Evolutionary conservation across 23 tunicate species (phyloP).

Genomic region (Ascidia mentula): DNA sequence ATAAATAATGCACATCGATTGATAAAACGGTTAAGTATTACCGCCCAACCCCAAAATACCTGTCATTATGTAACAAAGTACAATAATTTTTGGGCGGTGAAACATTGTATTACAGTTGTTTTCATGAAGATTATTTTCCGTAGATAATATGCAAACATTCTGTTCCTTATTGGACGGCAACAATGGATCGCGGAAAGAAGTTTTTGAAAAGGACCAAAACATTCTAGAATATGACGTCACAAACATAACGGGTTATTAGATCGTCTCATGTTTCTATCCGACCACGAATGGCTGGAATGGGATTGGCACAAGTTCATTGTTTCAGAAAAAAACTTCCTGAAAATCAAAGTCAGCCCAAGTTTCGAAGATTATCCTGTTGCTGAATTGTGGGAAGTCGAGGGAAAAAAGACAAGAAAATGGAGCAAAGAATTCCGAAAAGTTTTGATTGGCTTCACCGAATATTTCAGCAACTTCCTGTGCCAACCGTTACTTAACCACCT

Average conservation of each 20-base stretch:
- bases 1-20: no score
- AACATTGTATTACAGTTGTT: no score
- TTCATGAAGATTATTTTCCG: not conserved
- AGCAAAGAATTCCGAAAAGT: not conserved
- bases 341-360: not conserved
- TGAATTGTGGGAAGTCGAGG: not conserved
- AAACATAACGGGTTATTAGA: not conserved
- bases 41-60: no score
- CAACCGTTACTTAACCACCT: not conserved
- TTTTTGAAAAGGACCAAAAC: not conserved
- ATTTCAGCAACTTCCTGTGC: not conserved
- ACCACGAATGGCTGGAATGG: not conserved
- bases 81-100: no score
- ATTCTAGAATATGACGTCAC: constrained; percentile 7
- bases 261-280: constrained; percentile 1
- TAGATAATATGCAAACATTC: not conserved
- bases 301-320: not conserved
- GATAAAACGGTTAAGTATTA: no score
- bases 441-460: not conserved
- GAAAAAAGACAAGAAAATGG: not conserved
- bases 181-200: not conserved
- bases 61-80: no score
- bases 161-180: not conserved
- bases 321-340: not conserved
- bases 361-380: not conserved